Conservation (phyloP, 2,888 invertebrate genomes). For the Troglohyphantes excavatus region DNA sequence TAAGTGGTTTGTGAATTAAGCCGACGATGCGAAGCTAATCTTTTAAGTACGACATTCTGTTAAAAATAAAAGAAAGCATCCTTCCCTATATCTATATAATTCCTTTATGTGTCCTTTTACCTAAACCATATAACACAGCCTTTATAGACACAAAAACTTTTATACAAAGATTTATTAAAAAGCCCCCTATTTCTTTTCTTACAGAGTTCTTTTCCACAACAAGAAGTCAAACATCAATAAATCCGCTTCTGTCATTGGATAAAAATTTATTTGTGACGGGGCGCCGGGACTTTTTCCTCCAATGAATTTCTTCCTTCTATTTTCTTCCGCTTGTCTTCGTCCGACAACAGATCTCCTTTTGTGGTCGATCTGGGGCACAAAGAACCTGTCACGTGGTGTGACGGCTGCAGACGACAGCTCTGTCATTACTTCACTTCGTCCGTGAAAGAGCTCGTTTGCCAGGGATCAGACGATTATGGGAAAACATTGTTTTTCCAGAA, state of each 20-base stretch:
- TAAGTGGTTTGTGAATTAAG: too few species aligned
- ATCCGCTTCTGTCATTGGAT: not conserved
- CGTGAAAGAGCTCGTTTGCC: not conserved
- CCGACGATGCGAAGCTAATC: too few species aligned
- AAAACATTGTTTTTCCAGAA: not conserved
- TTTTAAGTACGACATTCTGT: too few species aligned
- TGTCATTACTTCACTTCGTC: conserved; percentile 4
- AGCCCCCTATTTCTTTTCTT: too few species aligned
- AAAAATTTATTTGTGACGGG: not conserved
- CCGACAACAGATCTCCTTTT: not conserved
- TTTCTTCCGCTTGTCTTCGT: not conserved
- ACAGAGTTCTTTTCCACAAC: too few species aligned
- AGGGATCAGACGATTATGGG: conserved; percentile 8
- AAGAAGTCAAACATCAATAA: conserved; percentile 4
- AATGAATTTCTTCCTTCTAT: not conserved
- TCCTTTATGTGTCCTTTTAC: too few species aligned
- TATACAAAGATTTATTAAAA: too few species aligned
- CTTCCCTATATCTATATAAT: too few species aligned
- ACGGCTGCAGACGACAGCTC: not conserved
- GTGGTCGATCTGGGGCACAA: not conserved
- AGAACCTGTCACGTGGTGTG: conserved; percentile 1
- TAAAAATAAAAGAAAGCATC: too few species aligned
- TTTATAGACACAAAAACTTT: too few species aligned
- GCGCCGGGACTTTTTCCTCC: not conserved
- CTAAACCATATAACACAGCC: too few species aligned